Evolutionary conservation across 2,797 vertebrate species (phyloP), one percentile per base, ranked within the genome.

Genomic region (Pseudochirops corinnae): DNA sequence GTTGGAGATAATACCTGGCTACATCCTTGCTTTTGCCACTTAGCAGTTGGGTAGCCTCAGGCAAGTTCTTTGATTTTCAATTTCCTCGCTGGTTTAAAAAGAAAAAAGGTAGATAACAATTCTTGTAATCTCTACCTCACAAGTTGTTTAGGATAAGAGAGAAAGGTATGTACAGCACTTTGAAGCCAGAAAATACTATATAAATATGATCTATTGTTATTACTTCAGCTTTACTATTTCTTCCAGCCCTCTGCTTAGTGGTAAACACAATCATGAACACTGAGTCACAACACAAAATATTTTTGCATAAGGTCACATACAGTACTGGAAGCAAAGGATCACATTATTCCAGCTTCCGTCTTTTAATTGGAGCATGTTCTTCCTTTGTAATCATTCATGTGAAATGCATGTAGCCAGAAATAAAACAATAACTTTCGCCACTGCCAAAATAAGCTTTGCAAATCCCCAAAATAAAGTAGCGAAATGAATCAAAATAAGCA

Each of bases 401-500:
- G 90, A 97, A 94, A 97, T 96, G 58, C 28, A 7, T 28, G 2
- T 53, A 62, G 93, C 95, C 95, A 96, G 95, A 97, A 97, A 97
- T 91, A 96, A 95, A 97, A 97, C 93, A 94, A 92, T 98, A 97
- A n/a, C 90, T 62, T 74, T 96, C 26, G 13, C 52, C 18, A 0
- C 7, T 96, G 98, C 98, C 98, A 98, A 98, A 97, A 95, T n/a
- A 97, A 98, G 97, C 97, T 98, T 92, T 93, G 93, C 93, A 93
- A 90, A 96, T 95, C 74, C 98, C 97, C 90, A 98, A 98, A 98
- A 98, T 97, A 98, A 98, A 98, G 95, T 93, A 94, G 97, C 5
- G 93, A 93, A 95, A 97, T 90, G 95, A 95, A 96, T 94, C 96
- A 98, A 98, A 98, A 97, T 92, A 98, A 98, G 97, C 96, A 98